A percentile compares a stretch with the other conserved stretches of the same genome.
phyloP scores from a whole-genome alignment of 2,113 vertebrate species.

The Oreochromis niloticus region DNA sequence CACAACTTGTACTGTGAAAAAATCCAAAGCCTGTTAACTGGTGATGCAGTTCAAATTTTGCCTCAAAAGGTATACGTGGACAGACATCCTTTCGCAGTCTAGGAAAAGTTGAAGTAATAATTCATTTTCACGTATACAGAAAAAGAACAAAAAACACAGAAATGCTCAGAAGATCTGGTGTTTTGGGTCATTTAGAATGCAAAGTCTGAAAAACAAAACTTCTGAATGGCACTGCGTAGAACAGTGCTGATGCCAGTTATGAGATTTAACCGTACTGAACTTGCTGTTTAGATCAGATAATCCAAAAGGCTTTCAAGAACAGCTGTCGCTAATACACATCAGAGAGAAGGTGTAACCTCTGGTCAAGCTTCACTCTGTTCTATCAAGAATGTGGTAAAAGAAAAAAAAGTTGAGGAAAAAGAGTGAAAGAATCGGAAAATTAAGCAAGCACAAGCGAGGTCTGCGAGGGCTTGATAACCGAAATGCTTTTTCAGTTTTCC shows the following conservation, averaged over 20 bases:
- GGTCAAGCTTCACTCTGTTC: conserved; percentile 4
- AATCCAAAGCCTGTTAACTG: neutral
- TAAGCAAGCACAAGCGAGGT: conserved; percentile 6
- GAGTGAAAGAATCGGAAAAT: conserved; percentile 14
- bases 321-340: neutral
- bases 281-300: neutral
- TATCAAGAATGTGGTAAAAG: conserved; percentile 1
- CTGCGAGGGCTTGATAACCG: conserved; percentile 40
- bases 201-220: neutral
- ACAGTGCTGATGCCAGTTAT: neutral
- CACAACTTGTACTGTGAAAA: neutral
- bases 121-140: neutral
- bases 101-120: neutral
- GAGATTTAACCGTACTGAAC: neutral
- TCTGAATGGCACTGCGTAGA: neutral
- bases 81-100: neutral
- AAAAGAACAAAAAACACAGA: neutral
- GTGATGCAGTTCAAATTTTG: neutral
- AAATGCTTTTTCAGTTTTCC: conserved; percentile 55
- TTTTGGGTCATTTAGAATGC: neutral
- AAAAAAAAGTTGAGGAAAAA: neutral
- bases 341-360: neutral
- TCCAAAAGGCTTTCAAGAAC: neutral
- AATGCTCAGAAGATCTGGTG: neutral
- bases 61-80: neutral